These are phyloP conservation scores for Euphonia xanthogaster DNA, from an alignment of 2,797 vertebrate species.

Conservation along the genomic window DNA sequence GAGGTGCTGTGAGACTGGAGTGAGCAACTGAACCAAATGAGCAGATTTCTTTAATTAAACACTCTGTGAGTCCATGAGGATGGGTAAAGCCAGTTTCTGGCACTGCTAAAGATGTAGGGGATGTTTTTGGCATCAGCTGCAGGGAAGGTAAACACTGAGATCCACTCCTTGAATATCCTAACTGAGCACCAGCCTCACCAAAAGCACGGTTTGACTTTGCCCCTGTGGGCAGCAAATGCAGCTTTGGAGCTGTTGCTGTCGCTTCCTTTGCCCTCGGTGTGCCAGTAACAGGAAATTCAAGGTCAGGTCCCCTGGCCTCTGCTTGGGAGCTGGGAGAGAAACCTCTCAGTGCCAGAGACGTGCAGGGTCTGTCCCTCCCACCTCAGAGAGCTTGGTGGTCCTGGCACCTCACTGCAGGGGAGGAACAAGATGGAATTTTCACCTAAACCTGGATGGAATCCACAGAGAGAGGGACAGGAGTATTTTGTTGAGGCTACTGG, in stretches of 20 bases:
- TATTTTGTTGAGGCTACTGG: background rate
- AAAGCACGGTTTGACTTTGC: conserved; percentile 90
- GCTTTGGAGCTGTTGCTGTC: background rate
- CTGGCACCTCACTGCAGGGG: background rate
- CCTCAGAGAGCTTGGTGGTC: background rate
- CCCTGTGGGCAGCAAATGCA: conserved; percentile 88
- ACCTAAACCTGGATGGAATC: background rate
- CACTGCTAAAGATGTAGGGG: background rate
- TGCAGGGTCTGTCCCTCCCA: fast-evolving
- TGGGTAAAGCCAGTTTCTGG: background rate
- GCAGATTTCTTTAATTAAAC: background rate
- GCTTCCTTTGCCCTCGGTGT: background rate
- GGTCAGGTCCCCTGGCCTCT: background rate
- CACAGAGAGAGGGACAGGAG: background rate
- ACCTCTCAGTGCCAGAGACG: background rate
- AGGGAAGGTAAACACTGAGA: background rate
- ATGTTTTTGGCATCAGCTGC: background rate
- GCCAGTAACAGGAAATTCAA: background rate
- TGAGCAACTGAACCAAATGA: background rate
- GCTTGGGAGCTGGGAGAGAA: background rate
- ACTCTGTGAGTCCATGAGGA: background rate
- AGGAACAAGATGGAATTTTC: background rate
- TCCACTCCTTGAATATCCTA: conserved; percentile 70
- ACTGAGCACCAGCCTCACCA: conserved; percentile 87
- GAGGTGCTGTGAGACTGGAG: background rate